Evolutionary conservation across 2,888 invertebrate species (phyloP).

Genomic region (Caenorhabditis sp.): DNA sequence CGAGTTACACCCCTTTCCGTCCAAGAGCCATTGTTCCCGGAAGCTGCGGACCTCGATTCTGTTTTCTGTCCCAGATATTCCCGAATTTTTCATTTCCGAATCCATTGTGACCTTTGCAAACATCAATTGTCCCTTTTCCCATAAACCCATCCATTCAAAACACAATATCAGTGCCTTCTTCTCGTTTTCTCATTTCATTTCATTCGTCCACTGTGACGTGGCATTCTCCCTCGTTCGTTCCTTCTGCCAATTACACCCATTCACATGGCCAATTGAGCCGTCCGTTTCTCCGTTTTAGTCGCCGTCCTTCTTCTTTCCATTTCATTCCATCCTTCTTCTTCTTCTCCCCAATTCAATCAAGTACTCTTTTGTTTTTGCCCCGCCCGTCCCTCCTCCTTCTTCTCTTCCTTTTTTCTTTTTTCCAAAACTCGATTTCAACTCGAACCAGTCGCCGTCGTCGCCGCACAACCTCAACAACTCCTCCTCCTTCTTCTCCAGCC

Average conservation of each 20-base stretch:
- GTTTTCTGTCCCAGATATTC: no score
- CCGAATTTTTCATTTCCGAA: not conserved
- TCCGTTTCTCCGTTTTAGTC: not conserved
- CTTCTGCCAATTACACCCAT: constrained; percentile 10
- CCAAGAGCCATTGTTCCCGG: no score
- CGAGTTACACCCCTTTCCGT: no score
- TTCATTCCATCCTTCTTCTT: constrained; percentile 20
- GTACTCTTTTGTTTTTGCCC: constrained; percentile 55
- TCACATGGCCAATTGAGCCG: constrained; percentile 14
- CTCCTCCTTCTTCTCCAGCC: not conserved
- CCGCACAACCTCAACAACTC: not conserved
- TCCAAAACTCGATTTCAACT: constrained; percentile 51
- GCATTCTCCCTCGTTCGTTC: constrained; percentile 4
- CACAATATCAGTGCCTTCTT: not conserved
- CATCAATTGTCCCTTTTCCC: not conserved
- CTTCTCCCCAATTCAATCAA: constrained; percentile 47
- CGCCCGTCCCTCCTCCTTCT: constrained; percentile 4
- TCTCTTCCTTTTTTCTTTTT: constrained; percentile 11
- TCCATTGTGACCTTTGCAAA: constrained; percentile 12
- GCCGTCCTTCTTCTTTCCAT: not conserved
- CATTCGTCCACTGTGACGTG: no score
- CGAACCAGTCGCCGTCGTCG: not conserved
- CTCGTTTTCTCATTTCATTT: constrained; percentile 7
- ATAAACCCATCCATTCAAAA: not conserved
- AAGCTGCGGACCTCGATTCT: no score